Base-by-base conservation (phyloP, 2,113 vertebrate genomes). In the Salvelinus fontinalis region DNA sequence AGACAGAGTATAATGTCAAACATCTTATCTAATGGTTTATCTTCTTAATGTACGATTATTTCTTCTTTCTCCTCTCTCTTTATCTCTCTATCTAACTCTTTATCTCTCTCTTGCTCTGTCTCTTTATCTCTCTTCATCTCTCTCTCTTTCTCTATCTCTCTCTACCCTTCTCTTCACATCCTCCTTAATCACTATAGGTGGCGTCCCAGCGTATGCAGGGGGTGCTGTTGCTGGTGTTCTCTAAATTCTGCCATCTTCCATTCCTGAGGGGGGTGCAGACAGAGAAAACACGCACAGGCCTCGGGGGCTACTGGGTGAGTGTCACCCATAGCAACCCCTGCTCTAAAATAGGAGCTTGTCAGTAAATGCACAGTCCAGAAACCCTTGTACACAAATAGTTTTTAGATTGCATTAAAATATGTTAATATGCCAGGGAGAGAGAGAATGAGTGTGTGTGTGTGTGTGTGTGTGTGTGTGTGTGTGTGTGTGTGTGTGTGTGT, bases 171-270 rank as follows among this genome's bases (percentile, higher is more conserved):
- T 44, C 39, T 60, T 34, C 12, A 1, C 16, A 65, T 64, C 66
- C 20, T 2, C 72, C 51, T 24, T 4, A 80, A 14, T 49, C 62
- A 2, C 22, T 44, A 13, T 86, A 99, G 98, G 95, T 98, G 84
- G 97, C 96, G 1, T 98, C 97, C 0, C 97, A 98, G 82, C 91
- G 98, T 73, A 99, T 99, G 97, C 98, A 99, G 84, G 97, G 98
- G 0, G 95, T 98, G 77, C 94, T 98, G 65, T 90, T 99, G 39
- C 91, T 99, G 84, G 94, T 99, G 29, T 99, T 99, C 84, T 95
- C 96, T 78, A 97, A 96, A 87, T 97, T 95, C 92, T 95, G 92
- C 88, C 96, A 97, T 80, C 93, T 97, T 62, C 96, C 96, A 0
- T 97, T 96, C 75, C 92, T 97, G 79, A 88, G 95, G 76, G 94